Conservation (phyloP, 2,113 vertebrate genomes). For the Marmota monax region DNA sequence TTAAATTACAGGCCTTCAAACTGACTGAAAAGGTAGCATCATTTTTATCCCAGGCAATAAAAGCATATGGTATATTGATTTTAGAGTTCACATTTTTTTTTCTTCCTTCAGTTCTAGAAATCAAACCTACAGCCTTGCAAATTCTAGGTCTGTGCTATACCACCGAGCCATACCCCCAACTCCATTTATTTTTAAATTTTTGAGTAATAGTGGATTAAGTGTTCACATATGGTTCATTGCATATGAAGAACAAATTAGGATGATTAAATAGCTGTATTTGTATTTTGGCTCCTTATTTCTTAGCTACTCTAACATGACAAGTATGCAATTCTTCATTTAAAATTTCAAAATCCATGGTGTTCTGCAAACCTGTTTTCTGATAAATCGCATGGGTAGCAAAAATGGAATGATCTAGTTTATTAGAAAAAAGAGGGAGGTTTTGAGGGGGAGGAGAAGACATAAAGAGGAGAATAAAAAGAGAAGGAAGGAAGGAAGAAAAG, state of each 20-base stretch:
- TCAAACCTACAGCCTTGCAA: neutral
- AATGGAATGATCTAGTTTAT: neutral
- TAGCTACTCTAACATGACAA: neutral
- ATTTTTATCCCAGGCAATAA: neutral
- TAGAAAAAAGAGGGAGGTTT: neutral
- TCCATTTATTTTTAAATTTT: neutral
- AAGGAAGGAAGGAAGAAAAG: neutral
- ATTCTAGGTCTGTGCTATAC: neutral
- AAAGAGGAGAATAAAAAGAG: neutral
- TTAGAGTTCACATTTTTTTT: neutral
- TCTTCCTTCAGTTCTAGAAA: neutral
- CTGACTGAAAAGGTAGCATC: neutral
- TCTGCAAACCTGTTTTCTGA: neutral
- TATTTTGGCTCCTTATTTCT: slow-evolving; percentile 5
- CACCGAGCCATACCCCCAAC: neutral
- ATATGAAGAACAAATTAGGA: neutral
- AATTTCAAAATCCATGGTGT: neutral
- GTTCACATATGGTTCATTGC: neutral
- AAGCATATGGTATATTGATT: neutral
- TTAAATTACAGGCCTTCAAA: neutral
- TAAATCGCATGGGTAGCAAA: neutral
- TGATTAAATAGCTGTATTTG: neutral
- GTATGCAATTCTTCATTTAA: neutral
- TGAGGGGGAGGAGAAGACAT: neutral
- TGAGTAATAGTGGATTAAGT: neutral